Base-by-base conservation (phyloP, 2,888 invertebrate genomes). In the Labia minor region DNA sequence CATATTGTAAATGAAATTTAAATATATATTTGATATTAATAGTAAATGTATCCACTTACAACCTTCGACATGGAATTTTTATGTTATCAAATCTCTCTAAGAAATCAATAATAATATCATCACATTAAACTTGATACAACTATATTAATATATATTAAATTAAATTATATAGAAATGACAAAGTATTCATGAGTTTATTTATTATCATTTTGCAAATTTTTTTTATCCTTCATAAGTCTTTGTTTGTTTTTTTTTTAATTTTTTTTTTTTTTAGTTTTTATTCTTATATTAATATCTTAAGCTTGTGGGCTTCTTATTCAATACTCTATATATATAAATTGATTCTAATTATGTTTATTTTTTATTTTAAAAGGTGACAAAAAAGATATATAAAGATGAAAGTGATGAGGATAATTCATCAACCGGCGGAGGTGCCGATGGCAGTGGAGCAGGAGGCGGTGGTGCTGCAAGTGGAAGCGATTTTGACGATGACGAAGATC, bases 401-500 rank as follows among this genome's bases (percentile, higher is more conserved):
- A 77, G 75, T 68, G 80, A 83, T 70, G 75, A 77, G 68, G 81
- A 81, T 10, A 69, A 70, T 18, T 70, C 67, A 37, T 70, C 70
- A n/a, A 67, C 68, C 16, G 70, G 67, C 21, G 33, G 33, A 33
- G 33, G 33, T 11, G n/a, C n/a, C n/a, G n/a, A n/a, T n/a, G n/a
- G n/a, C n/a, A n/a, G n/a, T n/a, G n/a, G n/a, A n/a, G 26, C 26
- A 3, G 26, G 4, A 6, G 49, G 21, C 10, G 63, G n/a, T 19
- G 63, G 8, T 69, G 81, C 82, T 72, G 80, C 82, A 70, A 83
- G 83, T 61, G 85, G 83, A 62, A 85, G 84, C 37, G 90, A 90
- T 76, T 90, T 90, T 74, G 90, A 90, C 76, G 90, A 91, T 73
- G 91, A 91, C 77, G 92, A 90, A 73, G 93, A 93, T 82, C 93